phyloP scores from a whole-genome alignment of 92 coral and sea anemone genomes.

The Siderastrea siderea region DNA sequence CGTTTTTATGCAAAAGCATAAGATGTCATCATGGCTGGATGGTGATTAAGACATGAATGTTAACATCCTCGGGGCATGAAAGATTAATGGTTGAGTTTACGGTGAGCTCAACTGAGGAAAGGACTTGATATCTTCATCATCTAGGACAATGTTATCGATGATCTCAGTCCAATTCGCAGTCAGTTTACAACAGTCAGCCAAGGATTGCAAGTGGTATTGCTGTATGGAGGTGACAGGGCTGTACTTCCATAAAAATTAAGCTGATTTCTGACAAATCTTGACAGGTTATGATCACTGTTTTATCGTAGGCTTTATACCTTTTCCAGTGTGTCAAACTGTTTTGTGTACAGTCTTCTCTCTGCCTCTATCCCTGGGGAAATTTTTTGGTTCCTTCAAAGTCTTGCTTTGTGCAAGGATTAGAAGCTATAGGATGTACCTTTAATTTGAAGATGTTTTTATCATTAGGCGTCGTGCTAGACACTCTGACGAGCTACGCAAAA shows the following conservation, averaged over 20 bases:
- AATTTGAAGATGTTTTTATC: conserved; percentile 50
- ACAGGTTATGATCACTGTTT: conserved; percentile 7
- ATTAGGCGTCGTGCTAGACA: conserved; percentile 90
- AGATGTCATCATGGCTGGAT: conserved; percentile 28
- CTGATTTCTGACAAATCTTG: not conserved
- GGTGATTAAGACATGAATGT: conserved; percentile 18
- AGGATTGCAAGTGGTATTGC: conserved; percentile 52
- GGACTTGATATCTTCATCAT: conserved; percentile 29
- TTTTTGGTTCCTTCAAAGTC: not conserved
- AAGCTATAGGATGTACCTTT: not conserved
- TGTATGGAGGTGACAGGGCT: conserved; percentile 57
- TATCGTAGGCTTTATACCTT: not conserved
- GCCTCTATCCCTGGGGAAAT: not conserved
- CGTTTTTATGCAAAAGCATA: conserved; percentile 8
- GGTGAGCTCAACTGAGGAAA: conserved; percentile 33
- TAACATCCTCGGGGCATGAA: conserved; percentile 37
- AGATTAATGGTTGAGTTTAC: conserved; percentile 23
- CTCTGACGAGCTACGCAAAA: conserved; percentile 87
- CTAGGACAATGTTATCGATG: conserved; percentile 39
- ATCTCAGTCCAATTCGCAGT: conserved; percentile 19
- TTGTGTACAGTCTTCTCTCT: no score
- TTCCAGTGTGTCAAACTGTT: not conserved
- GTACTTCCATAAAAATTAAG: conserved; percentile 31
- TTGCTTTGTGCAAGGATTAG: not conserved
- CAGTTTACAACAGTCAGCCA: conserved; percentile 32